Base-by-base conservation (phyloP, 1,140 invertebrate genomes). In the Branchinecta lynchi region DNA sequence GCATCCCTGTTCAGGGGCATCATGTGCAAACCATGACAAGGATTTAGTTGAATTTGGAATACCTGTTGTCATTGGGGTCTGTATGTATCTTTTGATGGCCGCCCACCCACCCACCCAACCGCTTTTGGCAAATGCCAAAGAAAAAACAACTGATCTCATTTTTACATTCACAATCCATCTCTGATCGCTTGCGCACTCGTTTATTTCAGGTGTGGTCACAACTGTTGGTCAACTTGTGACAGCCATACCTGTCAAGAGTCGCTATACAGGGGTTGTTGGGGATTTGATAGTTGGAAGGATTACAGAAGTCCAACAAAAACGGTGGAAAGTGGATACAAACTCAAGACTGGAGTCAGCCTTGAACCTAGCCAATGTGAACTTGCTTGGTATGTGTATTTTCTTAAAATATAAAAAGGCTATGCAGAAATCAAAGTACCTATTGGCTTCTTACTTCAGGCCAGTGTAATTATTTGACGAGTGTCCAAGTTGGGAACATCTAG, bases 321-420 rank as follows among this genome's bases (percentile, higher is more conserved):
- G 92, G 74, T 98, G 95, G 95, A 93, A 92, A 82, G 90, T 99
- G 44, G 93, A 98, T 75, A 93, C 90, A 3, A 93, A 93, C 80
- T 87, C 92, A 0, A 86, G 92, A 74, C 78, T 97, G 17, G 90
- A 98, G 79, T 90, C 94, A 7, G 81, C 91, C 65, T 81, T 99
- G 6, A 81, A 92, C 69, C 79, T 99, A 32, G 93, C 93, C 0
- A 93, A 92, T 68, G 92, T 99, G 7, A 98, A 98, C 84, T 82
- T 99, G 73, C 96, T 96, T 65, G 94, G 94, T 51, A 96, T 15
- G 51, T 60, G 3, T 20, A 15, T 60, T 60, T 6, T 15, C 17
- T 60, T 60, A 60, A n/a, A 32, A 32, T 32, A 32, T 32, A 3
- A 32, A 32, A 32, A 32, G 32, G 32, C 32, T 32, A 5, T 32